These are phyloP conservation scores for Vidua chalybeata DNA, from an alignment of 2,113 vertebrate genomes.

Conservation along the genomic window DNA sequence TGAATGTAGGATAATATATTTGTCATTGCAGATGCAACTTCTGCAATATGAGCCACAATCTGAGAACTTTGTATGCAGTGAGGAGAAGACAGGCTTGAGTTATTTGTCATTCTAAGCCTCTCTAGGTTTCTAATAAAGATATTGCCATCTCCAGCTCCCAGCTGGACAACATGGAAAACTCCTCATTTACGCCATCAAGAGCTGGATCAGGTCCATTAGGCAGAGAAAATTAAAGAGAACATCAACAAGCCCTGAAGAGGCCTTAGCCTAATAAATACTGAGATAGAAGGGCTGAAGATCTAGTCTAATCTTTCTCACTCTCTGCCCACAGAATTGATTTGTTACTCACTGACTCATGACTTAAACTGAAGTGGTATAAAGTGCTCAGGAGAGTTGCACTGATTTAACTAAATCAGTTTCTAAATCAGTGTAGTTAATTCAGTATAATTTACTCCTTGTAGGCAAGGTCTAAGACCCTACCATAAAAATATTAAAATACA, in stretches of 20 bases:
- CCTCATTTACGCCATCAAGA: background rate
- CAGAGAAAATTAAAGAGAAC: constrained; percentile 61
- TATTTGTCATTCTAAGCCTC: background rate
- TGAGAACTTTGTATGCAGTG: background rate
- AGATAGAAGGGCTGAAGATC: constrained; percentile 24
- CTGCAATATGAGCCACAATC: background rate
- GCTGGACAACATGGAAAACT: constrained; percentile 32
- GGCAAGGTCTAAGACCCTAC: background rate
- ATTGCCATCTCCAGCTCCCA: background rate
- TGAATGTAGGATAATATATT: background rate
- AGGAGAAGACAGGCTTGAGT: background rate
- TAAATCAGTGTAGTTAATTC: background rate
- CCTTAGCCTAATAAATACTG: constrained; percentile 30
- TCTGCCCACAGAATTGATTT: constrained; percentile 44
- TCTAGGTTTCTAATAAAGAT: constrained; percentile 21
- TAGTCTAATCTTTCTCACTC: constrained; percentile 29
- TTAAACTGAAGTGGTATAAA: constrained; percentile 26
- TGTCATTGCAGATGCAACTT: background rate
- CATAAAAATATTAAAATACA: background rate
- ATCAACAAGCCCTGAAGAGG: constrained; percentile 48
- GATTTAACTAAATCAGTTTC: constrained; percentile 11
- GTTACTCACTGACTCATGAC: constrained; percentile 11
- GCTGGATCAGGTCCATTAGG: constrained; percentile 48
- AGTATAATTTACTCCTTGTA: background rate
- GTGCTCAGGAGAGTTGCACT: background rate